These are phyloP conservation scores for Spongia lamella DNA, from an alignment of 37 sponge, comb jelly and placozoan species.

Conservation along the genomic window DNA sequence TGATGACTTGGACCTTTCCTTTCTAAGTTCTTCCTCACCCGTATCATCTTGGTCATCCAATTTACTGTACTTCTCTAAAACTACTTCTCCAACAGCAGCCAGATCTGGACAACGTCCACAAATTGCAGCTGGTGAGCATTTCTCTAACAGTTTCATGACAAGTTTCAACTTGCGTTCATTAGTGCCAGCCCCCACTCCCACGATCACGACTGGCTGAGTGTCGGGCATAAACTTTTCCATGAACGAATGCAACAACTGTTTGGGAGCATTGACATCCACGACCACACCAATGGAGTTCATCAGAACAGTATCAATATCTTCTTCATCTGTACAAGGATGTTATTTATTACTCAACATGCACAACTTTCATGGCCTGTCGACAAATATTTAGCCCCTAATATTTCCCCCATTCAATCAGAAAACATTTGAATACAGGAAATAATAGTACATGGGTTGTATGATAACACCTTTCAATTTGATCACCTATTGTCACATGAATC, in stretches of 20 bases:
- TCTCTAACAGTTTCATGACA: conserved; percentile 24
- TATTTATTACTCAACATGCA: neutral
- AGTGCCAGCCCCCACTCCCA: conserved; percentile 16
- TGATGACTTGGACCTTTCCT: no score
- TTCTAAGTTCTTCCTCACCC: neutral
- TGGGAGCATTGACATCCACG: conserved; percentile 49
- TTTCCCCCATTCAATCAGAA: neutral
- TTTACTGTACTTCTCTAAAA: conserved; percentile 10
- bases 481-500: no score
- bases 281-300: conserved; percentile 54
- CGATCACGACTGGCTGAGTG: conserved; percentile 35
- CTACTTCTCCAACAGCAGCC: conserved; percentile 30
- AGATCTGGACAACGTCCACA: conserved; percentile 60
- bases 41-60: no score
- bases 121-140: conserved; percentile 26
- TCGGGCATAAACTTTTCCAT: conserved; percentile 14
- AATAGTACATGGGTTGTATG: no score
- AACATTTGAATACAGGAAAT: neutral
- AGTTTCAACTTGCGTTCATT: conserved; percentile 43
- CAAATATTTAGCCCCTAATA: neutral
- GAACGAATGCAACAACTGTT: conserved; percentile 36
- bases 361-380: neutral
- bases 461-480: no score
- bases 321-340: conserved; percentile 43
- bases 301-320: conserved; percentile 36